Evolutionary conservation across 2,113 vertebrate species (phyloP).

Genomic region (Sigmodon hispidus): DNA sequence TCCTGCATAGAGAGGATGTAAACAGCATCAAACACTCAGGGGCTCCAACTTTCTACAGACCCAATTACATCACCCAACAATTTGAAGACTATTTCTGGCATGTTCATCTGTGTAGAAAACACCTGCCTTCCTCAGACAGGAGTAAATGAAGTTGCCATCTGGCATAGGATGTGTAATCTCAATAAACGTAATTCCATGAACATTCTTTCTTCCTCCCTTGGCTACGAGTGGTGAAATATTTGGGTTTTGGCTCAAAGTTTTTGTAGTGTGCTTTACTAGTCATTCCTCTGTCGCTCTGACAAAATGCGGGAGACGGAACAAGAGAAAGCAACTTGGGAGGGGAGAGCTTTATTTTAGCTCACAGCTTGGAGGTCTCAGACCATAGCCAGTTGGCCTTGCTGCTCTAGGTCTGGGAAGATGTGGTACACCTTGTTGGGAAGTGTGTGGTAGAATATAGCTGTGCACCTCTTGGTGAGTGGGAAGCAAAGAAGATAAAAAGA

Average conservation of each 20-base stretch:
- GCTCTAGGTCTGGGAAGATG: no score
- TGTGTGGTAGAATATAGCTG: neutral
- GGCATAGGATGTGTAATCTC: constrained; percentile 10
- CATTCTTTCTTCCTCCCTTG: neutral
- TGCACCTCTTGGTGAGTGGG: neutral
- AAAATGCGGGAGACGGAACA: neutral
- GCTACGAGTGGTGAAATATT: neutral
- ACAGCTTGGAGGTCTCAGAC: neutral
- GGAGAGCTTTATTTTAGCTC: neutral
- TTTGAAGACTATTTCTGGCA: constrained; percentile 61
- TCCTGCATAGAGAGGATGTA: neutral
- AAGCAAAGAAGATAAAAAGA: neutral
- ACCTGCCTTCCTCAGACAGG: constrained; percentile 35
- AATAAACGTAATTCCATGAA: constrained; percentile 24
- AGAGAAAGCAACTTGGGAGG: neutral
- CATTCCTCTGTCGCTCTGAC: neutral
- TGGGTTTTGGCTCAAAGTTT: constrained; percentile 13
- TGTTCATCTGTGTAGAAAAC: constrained; percentile 65
- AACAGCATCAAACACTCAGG: neutral
- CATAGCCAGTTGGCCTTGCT: no score
- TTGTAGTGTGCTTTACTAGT: neutral
- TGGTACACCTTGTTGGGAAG: accelerated
- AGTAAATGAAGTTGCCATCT: constrained; percentile 66
- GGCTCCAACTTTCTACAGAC: neutral
- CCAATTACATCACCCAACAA: neutral